phyloP scores from a whole-genome alignment of 2,888 invertebrate genomes.

The Eulithis prunata region DNA sequence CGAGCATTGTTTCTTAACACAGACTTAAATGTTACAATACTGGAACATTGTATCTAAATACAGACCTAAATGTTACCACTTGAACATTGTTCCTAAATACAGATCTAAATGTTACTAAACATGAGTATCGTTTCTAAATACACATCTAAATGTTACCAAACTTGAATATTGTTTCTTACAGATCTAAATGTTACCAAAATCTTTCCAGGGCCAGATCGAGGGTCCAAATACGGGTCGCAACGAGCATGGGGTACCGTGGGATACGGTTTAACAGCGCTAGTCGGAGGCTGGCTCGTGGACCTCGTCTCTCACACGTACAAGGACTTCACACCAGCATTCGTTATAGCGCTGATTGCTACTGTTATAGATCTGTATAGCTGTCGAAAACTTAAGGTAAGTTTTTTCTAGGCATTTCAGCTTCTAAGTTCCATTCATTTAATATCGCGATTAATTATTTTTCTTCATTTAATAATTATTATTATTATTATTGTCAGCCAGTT shows the following conservation, averaged over 20 bases:
- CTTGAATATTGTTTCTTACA: neutral
- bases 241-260: conserved; percentile 93
- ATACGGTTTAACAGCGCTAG: conserved; percentile 89
- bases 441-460: too few relatives aligned
- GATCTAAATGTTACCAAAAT: neutral
- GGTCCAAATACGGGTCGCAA: conserved; percentile 90
- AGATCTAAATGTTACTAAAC: too few relatives aligned
- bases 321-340: conserved; percentile 89
- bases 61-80: too few relatives aligned
- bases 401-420: neutral
- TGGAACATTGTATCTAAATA: too few relatives aligned
- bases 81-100: too few relatives aligned
- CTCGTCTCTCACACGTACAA: conserved; percentile 84
- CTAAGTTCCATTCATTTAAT: too few relatives aligned
- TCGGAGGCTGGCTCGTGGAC: conserved; percentile 89
- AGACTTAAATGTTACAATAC: too few relatives aligned
- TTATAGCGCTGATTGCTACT: conserved; percentile 87
- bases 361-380: conserved; percentile 88
- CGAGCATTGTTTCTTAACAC: too few relatives aligned
- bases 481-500: too few relatives aligned
- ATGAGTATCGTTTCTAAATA: too few relatives aligned
- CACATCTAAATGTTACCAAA: too few relatives aligned
- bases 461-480: too few relatives aligned
- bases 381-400: conserved; percentile 83
- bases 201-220: conserved; percentile 85